Evolutionary conservation across 2,113 vertebrate genomes (phyloP).

Genomic region (Platysternon megacephalum): DNA sequence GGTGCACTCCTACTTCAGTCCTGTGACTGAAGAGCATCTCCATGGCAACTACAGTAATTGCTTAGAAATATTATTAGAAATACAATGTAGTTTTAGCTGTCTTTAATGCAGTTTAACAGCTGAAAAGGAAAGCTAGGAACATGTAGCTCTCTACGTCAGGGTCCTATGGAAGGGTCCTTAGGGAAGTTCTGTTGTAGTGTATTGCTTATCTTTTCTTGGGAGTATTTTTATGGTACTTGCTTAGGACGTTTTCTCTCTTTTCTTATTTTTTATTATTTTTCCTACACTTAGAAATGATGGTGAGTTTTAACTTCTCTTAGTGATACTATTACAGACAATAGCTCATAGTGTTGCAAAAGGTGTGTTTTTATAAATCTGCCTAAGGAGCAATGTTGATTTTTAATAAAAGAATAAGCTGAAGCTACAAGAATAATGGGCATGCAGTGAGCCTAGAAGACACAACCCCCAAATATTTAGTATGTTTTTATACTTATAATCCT

Average conservation of each 20-base stretch:
- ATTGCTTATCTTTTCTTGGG: background rate
- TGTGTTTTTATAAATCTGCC: background rate
- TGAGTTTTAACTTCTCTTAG: background rate
- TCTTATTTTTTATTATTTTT: background rate
- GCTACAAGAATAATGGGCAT: background rate
- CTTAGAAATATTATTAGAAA: conserved; percentile 2
- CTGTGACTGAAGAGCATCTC: background rate
- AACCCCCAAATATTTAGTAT: too few relatives aligned
- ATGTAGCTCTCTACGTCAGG: background rate
- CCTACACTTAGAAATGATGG: background rate
- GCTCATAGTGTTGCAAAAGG: background rate
- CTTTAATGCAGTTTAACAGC: background rate
- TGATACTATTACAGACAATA: background rate
- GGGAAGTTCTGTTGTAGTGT: background rate
- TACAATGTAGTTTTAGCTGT: background rate
- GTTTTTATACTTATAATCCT: too few relatives aligned
- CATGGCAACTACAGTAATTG: background rate
- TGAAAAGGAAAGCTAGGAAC: background rate
- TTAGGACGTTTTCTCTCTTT: background rate
- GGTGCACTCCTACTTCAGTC: background rate
- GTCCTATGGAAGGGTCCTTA: background rate
- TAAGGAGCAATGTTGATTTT: background rate
- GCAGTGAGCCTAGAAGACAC: background rate
- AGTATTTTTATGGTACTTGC: background rate
- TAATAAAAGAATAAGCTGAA: background rate